These are phyloP conservation scores for Dyspetes luteomarginatus DNA, from an alignment of 2,888 invertebrate genomes.

Conservation along the genomic window DNA sequence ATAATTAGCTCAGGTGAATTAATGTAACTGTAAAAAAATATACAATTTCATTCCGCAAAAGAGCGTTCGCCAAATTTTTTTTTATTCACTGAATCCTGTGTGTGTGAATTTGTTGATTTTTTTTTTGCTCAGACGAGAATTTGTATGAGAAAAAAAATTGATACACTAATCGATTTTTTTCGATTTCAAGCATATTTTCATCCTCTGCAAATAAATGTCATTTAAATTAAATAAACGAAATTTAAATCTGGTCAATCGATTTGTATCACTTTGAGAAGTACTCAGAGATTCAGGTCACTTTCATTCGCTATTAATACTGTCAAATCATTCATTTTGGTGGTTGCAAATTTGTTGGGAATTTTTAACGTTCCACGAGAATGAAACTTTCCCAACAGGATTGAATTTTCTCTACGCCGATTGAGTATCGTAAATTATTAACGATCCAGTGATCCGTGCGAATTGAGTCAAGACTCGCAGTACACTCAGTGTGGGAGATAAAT, in stretches of 20 bases:
- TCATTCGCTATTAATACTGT: slow-evolving; percentile 5
- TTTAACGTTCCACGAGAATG: slow-evolving; percentile 8
- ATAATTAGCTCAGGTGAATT: not conserved
- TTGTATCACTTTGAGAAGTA: too few species aligned
- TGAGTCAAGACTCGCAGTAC: slow-evolving; percentile 12
- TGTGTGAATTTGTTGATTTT: slow-evolving; percentile 1
- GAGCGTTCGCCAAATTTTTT: not conserved
- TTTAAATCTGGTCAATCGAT: not conserved
- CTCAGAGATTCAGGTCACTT: slow-evolving; percentile 30
- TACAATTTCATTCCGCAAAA: slow-evolving; percentile 14
- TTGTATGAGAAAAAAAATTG: not conserved
- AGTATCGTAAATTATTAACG: slow-evolving; percentile 32
- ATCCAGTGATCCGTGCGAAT: slow-evolving; percentile 27
- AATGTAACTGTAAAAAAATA: slow-evolving; percentile 35
- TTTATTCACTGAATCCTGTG: not conserved
- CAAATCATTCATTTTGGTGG: not conserved
- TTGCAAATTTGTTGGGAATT: not conserved
- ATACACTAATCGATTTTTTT: too few species aligned
- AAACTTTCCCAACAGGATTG: slow-evolving; percentile 45
- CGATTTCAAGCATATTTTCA: not conserved
- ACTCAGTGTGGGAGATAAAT: slow-evolving; percentile 22
- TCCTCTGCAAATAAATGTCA: too few species aligned
- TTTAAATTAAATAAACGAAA: too few species aligned
- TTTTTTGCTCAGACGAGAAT: not conserved
- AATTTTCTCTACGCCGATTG: slow-evolving; percentile 14